A percentile compares a stretch with the other conserved stretches of the same genome.
Evolutionary conservation across 2,888 invertebrate species (phyloP).

Genomic region (Phyllotreta striolata): DNA sequence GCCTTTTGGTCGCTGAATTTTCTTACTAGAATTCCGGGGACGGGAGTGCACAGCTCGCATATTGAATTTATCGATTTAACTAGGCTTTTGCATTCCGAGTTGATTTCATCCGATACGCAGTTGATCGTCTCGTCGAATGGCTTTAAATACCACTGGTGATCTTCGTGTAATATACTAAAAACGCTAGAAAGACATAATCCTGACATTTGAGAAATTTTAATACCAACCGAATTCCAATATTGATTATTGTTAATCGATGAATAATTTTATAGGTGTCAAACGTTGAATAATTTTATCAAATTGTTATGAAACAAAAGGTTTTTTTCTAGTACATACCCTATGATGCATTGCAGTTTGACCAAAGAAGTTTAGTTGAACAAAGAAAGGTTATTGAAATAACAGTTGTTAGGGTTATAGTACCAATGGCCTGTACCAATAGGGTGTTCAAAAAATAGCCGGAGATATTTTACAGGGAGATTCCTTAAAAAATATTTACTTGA

Average conservation of each 20-base stretch:
- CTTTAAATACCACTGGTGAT: conserved; percentile 43
- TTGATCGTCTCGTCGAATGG: conserved; percentile 18
- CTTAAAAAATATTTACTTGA: no score
- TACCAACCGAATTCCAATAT: conserved; percentile 16
- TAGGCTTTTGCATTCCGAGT: conserved; percentile 28
- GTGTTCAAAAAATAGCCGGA: no score
- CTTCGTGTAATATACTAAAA: conserved; percentile 43
- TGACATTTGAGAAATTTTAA: conserved; percentile 28
- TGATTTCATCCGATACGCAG: neutral
- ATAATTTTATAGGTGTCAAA: conserved; percentile 2
- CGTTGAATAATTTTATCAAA: no score
- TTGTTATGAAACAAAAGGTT: no score
- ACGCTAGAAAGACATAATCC: conserved; percentile 34
- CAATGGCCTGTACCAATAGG: no score
- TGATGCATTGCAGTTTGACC: no score
- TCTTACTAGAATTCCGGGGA: conserved; percentile 3
- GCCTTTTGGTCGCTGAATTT: conserved; percentile 34
- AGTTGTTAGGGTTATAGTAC: no score
- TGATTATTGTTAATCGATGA: neutral
- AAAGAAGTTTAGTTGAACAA: no score
- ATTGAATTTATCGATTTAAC: conserved; percentile 35
- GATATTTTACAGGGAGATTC: no score
- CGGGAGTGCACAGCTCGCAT: conserved; percentile 28
- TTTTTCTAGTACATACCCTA: no score
- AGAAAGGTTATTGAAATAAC: no score